Conservation (phyloP, 1,140 invertebrate species). For the Trypoxylus dichotomus region DNA sequence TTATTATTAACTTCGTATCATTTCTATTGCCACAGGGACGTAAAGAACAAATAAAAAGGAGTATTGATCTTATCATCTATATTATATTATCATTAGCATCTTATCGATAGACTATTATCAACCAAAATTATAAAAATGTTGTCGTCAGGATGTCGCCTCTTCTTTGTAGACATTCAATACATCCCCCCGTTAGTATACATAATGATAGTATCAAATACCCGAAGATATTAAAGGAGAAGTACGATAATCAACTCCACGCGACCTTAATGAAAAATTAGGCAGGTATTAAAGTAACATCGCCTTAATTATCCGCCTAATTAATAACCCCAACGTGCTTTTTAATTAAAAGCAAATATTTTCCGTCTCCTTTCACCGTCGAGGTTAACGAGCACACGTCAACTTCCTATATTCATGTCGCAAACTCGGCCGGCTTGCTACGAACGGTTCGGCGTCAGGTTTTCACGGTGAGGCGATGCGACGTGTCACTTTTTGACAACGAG, state of each 20-base stretch:
- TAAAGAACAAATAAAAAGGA: too few species aligned
- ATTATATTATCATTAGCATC: too few species aligned
- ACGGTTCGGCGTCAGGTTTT: neutral
- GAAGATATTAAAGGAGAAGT: too few species aligned
- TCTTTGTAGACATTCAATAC: too few species aligned
- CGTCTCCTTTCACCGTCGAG: neutral
- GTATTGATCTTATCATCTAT: too few species aligned
- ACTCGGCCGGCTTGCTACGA: neutral
- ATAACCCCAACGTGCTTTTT: neutral
- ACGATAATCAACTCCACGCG: neutral
- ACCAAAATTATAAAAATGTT: too few species aligned
- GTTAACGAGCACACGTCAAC: neutral
- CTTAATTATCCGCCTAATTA: constrained; percentile 7
- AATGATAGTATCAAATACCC: too few species aligned
- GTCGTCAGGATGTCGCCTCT: too few species aligned
- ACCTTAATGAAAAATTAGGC: neutral
- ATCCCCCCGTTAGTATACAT: too few species aligned
- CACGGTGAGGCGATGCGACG: neutral
- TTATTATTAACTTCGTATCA: too few species aligned
- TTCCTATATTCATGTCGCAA: neutral
- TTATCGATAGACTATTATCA: too few species aligned
- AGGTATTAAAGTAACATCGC: neutral
- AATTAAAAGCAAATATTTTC: neutral
- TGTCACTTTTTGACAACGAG: neutral
- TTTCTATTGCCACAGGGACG: too few species aligned